Evolutionary conservation across 2,888 invertebrate species (phyloP), one percentile per base, ranked within the genome.

Genomic region (Diarsia rubi): DNA sequence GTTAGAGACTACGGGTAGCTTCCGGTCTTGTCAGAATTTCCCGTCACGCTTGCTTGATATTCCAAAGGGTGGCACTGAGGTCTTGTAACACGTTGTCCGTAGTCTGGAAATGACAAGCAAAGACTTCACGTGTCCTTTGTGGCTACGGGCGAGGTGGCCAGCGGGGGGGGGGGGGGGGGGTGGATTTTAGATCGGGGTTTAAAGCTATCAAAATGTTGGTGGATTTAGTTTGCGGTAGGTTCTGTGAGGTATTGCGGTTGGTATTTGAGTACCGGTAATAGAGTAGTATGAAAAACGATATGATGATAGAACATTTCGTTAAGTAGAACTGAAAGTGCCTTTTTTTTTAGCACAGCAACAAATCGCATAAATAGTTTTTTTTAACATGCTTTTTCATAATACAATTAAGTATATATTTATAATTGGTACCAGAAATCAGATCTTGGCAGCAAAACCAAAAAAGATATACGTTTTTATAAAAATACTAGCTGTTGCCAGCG

Each of bases 1-100:
- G 24, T 16, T 31, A 21, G 1, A n/a, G 21, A 49, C 59, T n/a
- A 11, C n/a, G 44, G 16, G 37, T 37, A 62, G 64, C 3, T n/a
- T 31, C 2, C 27, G 52, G 65, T n/a, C 37, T 47, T 54, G 72
- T 72, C 72, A 54, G 65, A 47, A 49, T 54, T 62, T 54, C 77
- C 45, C 27, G 78, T 47, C 52, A 78, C 31, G 66, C 73, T 47
- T 19, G 62, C 47, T 66, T 59, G 78, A 65, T 52, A 54, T 78
- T n/a, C 54, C 47, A 78, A 78, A 78, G 73, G 66, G 16, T 24
- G 16, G 11, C n/a, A 21, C 49, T 75, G 5, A 37, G 44, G 27
- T 42, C 42, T 42, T 21, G 62, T 63, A 14, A 31, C n/a, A 12
- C 16, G 54, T 54, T 31, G 24, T 6, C 3, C 14, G 37, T 11